Evolutionary conservation across 2,113 vertebrate genomes (phyloP), one percentile per base, ranked within the genome.

Genomic region (Bambusicola thoracicus): DNA sequence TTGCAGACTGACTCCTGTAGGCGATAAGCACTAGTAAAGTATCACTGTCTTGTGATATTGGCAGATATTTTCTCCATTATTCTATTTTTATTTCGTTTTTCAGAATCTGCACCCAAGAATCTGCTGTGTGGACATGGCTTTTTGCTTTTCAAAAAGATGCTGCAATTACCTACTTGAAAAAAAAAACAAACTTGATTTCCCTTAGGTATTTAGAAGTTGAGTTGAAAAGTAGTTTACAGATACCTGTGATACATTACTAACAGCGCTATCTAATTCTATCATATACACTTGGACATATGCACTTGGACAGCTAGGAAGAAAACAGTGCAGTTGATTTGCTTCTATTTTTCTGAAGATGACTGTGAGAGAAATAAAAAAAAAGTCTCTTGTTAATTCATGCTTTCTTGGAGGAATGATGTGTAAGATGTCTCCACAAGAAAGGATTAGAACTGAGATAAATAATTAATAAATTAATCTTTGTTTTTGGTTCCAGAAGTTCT

Each of bases 1-100:
- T 94, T 93, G 79, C 51, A 85, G 68, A 72, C 72, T 70, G 79
- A 68, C 30, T 94, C 85, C 85, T 88, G 46, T 17, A 88, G 68
- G 87, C 46, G 87, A 83, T 59, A 85, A 89, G 69, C 36, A 27
- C 34, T 79, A 72, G 30, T 79, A 36, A 90, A 92, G 70, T 55
- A 90, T 51, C 56, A 41, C 34, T 48, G 15, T 53, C 34, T 56
- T 70, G n/a, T n/a, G n/a, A n/a, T n/a, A n/a, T 34, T 85, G 41
- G 27, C 40, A 29, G 22, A 1, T 1, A 30, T 83, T 87, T 84
- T 7, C 32, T 61, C 43, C 8, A 48, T 46, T 90, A 72, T 83
- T 92, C 46, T 51, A 29, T 63, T 83, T 91, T 84, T 90, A 68
- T 81, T 94, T 92, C 8, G 6, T 2, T 83, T 70, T 90, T 59